These are phyloP conservation scores for Chionodraco myersi DNA, from an alignment of 2,113 vertebrate species.

Conservation along the genomic window DNA sequence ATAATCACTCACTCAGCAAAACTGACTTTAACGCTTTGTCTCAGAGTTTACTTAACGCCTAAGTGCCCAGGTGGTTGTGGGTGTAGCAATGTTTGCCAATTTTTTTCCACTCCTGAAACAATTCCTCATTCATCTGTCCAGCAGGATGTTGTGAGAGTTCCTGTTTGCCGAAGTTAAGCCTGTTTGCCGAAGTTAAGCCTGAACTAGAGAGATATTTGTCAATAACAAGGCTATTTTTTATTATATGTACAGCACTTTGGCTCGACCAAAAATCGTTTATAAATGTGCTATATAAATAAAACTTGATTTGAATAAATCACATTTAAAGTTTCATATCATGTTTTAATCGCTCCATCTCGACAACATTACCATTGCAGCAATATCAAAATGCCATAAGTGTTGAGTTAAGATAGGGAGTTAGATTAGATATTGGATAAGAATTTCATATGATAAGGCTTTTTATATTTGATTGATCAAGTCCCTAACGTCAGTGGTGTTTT, in stretches of 20 bases:
- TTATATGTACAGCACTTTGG: too few species aligned
- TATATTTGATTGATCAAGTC: constrained; percentile 19
- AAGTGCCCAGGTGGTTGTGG: constrained; percentile 55
- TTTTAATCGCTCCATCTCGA: background rate
- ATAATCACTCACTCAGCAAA: constrained; percentile 8
- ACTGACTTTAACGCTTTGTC: constrained; percentile 46
- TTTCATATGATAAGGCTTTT: background rate
- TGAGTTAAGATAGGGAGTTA: constrained; percentile 3
- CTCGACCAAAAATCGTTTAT: too few species aligned
- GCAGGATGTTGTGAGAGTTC: constrained; percentile 70
- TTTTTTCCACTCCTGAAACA: constrained; percentile 51
- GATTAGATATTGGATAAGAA: constrained; percentile 9
- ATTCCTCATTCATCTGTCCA: constrained; percentile 52
- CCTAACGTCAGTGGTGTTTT: constrained; percentile 1
- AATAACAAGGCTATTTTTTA: background rate
- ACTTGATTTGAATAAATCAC: constrained; percentile 23
- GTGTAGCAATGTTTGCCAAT: constrained; percentile 77
- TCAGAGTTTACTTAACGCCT: constrained; percentile 50
- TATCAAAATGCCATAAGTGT: constrained; percentile 1
- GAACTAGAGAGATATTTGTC: constrained; percentile 37
- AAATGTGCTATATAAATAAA: too few species aligned
- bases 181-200: too few species aligned
- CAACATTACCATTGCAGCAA: background rate
- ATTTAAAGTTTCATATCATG: constrained; percentile 7
- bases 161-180: constrained; percentile 79